Conservation (phyloP, 2,888 invertebrate species). For the Cyclophora albipunctata region DNA sequence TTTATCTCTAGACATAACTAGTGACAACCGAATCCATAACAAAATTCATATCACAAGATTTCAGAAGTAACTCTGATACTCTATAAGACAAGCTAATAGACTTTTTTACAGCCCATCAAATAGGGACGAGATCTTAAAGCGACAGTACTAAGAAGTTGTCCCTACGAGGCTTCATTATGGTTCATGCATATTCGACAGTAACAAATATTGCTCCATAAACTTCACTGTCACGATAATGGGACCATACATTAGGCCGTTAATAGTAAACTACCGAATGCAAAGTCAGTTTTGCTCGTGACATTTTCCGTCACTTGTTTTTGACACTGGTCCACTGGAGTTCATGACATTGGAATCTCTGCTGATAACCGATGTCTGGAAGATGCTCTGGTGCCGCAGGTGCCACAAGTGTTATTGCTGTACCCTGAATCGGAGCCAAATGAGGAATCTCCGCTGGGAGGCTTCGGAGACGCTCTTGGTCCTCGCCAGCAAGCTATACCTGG, state of each 20-base stretch:
- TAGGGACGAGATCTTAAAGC: conserved; percentile 38
- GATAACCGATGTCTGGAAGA: conserved; percentile 69
- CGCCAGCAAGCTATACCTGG: conserved; percentile 76
- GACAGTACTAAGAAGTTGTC: conserved; percentile 50
- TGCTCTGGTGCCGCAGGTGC: conserved; percentile 79
- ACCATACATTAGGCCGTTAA: conserved; percentile 58
- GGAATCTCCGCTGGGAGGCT: conserved; percentile 82
- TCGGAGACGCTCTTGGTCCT: conserved; percentile 69
- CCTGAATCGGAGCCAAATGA: conserved; percentile 90
- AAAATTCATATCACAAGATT: conserved; percentile 13
- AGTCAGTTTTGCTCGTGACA: conserved; percentile 15
- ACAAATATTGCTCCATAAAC: conserved; percentile 30
- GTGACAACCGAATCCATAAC: too few relatives aligned
- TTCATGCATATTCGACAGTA: conserved; percentile 41
- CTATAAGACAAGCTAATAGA: conserved; percentile 20
- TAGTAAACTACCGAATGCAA: conserved; percentile 55
- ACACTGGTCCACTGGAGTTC: conserved; percentile 45
- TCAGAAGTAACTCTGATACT: conserved; percentile 13
- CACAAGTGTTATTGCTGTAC: conserved; percentile 87
- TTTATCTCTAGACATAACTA: conserved; percentile 1
- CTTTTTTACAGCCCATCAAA: conserved; percentile 23
- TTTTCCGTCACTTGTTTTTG: conserved; percentile 17
- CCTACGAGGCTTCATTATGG: conserved; percentile 38
- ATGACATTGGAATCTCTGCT: conserved; percentile 70
- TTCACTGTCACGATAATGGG: conserved; percentile 39